A percentile compares a stretch with the other conserved stretches of the same genome.
These are phyloP conservation scores for Drosophila takahashii DNA, from an alignment of 1,140 invertebrate genomes.

Conservation along the genomic window DNA sequence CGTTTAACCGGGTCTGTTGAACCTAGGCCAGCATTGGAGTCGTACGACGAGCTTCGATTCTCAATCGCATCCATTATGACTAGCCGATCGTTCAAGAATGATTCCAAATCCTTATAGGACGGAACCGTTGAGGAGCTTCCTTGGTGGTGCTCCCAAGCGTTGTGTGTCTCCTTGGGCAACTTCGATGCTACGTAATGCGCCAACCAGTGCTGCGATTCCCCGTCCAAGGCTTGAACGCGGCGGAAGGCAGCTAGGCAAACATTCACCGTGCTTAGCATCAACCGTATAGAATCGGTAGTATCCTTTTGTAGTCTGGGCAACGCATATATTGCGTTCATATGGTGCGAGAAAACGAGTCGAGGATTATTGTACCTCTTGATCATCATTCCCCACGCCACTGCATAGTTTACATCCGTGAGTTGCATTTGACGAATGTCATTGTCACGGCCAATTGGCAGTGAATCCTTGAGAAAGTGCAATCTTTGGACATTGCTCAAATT, in stretches of 20 bases:
- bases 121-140: neutral
- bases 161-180: constrained; percentile 1
- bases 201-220: neutral
- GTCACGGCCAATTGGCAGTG: no score
- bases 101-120: neutral
- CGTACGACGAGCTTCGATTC: neutral
- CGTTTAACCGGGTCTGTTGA: neutral
- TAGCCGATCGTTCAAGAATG: neutral
- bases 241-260: neutral
- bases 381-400: no score
- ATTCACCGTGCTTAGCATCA: neutral
- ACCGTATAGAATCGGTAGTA: neutral
- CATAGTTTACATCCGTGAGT: neutral
- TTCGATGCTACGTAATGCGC: neutral
- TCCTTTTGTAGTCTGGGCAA: no score
- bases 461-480: no score
- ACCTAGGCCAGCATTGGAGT: neutral
- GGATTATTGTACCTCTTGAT: no score
- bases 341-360: no score
- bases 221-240: neutral
- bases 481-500: no score
- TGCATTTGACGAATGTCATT: constrained; percentile 1
- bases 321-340: no score
- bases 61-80: neutral
- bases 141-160: constrained; percentile 6